Evolutionary conservation across 2,113 vertebrate genomes (phyloP).

Genomic region (Vireo altiloquus): DNA sequence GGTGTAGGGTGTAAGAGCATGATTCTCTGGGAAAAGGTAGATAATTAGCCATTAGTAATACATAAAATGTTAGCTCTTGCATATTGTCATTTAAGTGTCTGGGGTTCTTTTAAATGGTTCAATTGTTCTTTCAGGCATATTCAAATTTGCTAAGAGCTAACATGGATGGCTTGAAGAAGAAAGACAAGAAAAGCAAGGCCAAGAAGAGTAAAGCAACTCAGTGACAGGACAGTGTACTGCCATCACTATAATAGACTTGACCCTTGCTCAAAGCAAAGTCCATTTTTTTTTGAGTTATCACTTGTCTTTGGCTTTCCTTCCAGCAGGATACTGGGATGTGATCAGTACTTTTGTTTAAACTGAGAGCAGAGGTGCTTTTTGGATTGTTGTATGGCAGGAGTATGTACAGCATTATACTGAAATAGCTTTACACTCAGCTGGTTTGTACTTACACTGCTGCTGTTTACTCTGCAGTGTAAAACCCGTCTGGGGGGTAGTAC

Average conservation of each 20-base stretch:
- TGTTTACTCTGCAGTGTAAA: background rate
- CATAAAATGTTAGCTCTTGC: background rate
- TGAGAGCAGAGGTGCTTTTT: background rate
- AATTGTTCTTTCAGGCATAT: slow-evolving; percentile 83
- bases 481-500: background rate
- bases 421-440: background rate
- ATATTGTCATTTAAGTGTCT: background rate
- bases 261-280: slow-evolving; percentile 32
- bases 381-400: background rate
- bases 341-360: background rate
- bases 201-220: slow-evolving; percentile 97
- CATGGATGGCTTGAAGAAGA: slow-evolving; percentile 99
- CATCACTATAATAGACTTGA: background rate
- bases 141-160: slow-evolving; percentile 96
- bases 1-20: background rate
- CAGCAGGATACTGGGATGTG: slow-evolving; percentile 5
- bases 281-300: slow-evolving; percentile 38
- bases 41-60: background rate
- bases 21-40: background rate
- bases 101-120: background rate
- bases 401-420: background rate
- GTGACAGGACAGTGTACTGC: slow-evolving; percentile 66
- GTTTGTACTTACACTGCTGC: background rate
- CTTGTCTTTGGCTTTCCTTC: slow-evolving; percentile 48
- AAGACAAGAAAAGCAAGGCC: slow-evolving; percentile 97